Evolutionary conservation across 2,113 vertebrate genomes (phyloP).

Genomic region (Gavialis gangeticus): DNA sequence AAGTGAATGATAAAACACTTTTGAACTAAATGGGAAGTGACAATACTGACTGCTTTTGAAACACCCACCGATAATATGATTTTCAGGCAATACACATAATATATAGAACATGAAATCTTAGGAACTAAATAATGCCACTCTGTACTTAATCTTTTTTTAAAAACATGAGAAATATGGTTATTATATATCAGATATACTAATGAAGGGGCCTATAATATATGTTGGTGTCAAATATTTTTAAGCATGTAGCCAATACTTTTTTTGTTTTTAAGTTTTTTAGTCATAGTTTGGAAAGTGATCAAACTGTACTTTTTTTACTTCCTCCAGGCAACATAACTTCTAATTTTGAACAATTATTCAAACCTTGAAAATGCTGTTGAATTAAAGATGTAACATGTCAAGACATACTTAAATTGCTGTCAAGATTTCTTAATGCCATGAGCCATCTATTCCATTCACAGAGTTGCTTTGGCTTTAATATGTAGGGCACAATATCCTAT

Average conservation of each 20-base stretch:
- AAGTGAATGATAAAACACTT: not conserved
- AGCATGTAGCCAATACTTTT: not conserved
- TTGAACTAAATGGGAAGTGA: not conserved
- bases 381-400: not conserved
- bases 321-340: no score
- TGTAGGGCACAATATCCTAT: not conserved
- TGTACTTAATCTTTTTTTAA: not conserved
- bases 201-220: not conserved
- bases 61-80: not conserved
- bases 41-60: not conserved
- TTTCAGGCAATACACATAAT: rapidly evolving
- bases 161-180: not conserved
- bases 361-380: not conserved
- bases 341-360: not conserved
- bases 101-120: rapidly evolving
- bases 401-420: not conserved
- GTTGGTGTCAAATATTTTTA: not conserved
- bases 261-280: not conserved
- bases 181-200: not conserved
- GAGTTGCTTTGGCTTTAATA: not conserved
- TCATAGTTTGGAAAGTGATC: not conserved
- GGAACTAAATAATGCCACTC: not conserved
- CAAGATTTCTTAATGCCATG: not conserved
- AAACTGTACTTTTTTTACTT: no score
- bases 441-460: not conserved